These are phyloP conservation scores for Amphiura filiformis DNA, from an alignment of 35 echinoderm and acorn worm species.

Conservation along the genomic window DNA sequence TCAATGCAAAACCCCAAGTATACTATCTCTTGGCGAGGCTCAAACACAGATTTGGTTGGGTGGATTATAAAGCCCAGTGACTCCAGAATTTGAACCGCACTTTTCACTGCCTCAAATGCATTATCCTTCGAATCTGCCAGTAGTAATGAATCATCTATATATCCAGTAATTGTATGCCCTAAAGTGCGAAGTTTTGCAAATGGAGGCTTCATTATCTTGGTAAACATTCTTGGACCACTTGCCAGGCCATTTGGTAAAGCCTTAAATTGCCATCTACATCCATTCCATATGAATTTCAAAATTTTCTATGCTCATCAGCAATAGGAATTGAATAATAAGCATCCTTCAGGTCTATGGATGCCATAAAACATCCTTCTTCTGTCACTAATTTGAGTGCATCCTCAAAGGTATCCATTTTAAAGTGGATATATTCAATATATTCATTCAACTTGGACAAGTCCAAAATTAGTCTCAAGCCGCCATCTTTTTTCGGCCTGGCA, in stretches of 20 bases:
- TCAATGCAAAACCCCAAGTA: conserved; percentile 67
- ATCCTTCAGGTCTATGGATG: conserved; percentile 32
- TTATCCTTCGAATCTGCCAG: not conserved
- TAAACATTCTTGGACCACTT: conserved; percentile 64
- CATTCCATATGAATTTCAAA: conserved; percentile 56
- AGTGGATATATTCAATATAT: conserved; percentile 50
- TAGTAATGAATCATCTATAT: conserved; percentile 43
- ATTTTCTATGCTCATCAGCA: conserved; percentile 64
- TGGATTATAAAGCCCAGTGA: conserved; percentile 65
- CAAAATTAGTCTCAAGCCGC: conserved; percentile 53
- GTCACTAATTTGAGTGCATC: conserved; percentile 3
- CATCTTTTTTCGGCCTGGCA: conserved; percentile 62
- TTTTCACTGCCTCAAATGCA: not conserved
- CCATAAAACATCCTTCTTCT: conserved; percentile 29
- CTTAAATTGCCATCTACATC: conserved; percentile 43
- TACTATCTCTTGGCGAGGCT: conserved; percentile 27
- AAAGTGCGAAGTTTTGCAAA: not conserved
- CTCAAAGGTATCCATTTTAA: conserved; percentile 49
- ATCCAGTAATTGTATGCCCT: conserved; percentile 5
- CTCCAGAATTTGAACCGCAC: not conserved
- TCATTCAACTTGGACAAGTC: conserved; percentile 69
- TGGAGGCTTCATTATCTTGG: conserved; percentile 54
- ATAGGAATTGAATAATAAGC: conserved; percentile 46
- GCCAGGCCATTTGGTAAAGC: conserved; percentile 62
- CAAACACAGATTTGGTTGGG: conserved; percentile 53